Percentiles rank a stretch among this genome's conserved stretches.
These are phyloP conservation scores for Mus musculus DNA, from an alignment of 2,113 vertebrate species.

Conservation along the genomic window GRCm39 chrX:65707501-65708000, in stretches of 20 bases:
- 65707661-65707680: not conserved
- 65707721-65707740: not conserved
- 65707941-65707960: slow-evolving; percentile 39
- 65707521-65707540: slow-evolving; percentile 41
- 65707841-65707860: slow-evolving; percentile 44
- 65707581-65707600: not conserved
- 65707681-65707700: not conserved
- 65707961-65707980: slow-evolving; percentile 63
- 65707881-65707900: slow-evolving; percentile 2
- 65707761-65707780: slow-evolving; percentile 11
- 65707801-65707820: slow-evolving; percentile 44
- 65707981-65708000: slow-evolving; percentile 67
- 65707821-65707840: slow-evolving; percentile 34
- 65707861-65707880: slow-evolving; percentile 16
- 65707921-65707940: slow-evolving; percentile 5
- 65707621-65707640: slow-evolving; percentile 18
- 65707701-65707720: not conserved
- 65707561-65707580: not conserved
- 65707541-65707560: not conserved
- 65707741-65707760: not conserved
- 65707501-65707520: slow-evolving; percentile 53
- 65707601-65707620: not conserved
- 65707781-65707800: slow-evolving; percentile 31
- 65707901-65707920: slow-evolving; percentile 42
- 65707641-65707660: slow-evolving; percentile 24